Conservation (phyloP, 2,888 invertebrate species). For the Prosapia bicincta region DNA sequence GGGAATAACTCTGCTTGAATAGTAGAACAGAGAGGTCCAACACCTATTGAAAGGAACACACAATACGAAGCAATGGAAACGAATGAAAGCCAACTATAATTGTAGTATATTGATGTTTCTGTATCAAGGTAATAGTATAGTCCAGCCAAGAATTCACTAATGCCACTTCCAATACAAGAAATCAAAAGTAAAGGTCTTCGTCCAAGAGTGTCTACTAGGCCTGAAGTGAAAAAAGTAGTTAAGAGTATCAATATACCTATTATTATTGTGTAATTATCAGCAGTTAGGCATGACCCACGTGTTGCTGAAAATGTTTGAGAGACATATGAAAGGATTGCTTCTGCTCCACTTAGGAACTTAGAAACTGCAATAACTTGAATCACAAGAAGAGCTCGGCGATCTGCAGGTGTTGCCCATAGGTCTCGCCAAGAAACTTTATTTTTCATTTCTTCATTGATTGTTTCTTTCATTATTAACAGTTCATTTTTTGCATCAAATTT, state of each 20-base stretch:
- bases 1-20: constrained; percentile 62
- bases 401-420: constrained; percentile 30
- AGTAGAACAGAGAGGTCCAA: constrained; percentile 57
- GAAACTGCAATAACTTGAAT: constrained; percentile 31
- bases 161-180: constrained; percentile 29
- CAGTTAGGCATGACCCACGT: constrained; percentile 10
- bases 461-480: constrained; percentile 29
- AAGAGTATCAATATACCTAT: constrained; percentile 32
- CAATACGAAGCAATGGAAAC: constrained; percentile 57
- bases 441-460: constrained; percentile 22
- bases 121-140: constrained; percentile 31
- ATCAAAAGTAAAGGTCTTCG: constrained; percentile 34
- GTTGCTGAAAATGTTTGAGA: constrained; percentile 32
- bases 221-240: constrained; percentile 27
- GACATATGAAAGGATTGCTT: constrained; percentile 34
- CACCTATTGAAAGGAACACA: constrained; percentile 55
- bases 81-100: constrained; percentile 49
- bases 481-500: constrained; percentile 27
- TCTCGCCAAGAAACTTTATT: constrained; percentile 18
- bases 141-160: constrained; percentile 24
- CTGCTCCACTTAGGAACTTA: constrained; percentile 35
- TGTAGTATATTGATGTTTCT: constrained; percentile 40
- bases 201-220: constrained; percentile 32
- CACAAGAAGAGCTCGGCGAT: constrained; percentile 32
- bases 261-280: constrained; percentile 26